Evolutionary conservation across 2,888 invertebrate species (phyloP), one percentile per base, ranked within the genome.

Genomic region (Eupithecia subfuscata): DNA sequence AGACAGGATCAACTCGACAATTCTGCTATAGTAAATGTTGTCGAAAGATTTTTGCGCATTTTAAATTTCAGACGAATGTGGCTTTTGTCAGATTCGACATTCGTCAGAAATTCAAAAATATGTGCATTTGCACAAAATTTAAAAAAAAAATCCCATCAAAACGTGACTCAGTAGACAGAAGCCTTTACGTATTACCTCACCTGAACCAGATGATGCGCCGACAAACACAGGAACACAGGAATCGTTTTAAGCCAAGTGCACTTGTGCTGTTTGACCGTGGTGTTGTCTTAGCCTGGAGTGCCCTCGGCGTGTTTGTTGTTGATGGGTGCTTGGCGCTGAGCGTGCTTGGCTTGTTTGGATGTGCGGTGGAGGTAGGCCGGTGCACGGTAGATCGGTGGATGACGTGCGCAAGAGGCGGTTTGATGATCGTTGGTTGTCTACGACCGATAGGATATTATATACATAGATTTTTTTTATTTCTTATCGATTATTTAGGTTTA

Each of bases 191-290:
- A 70, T 71, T 76, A 74, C 70, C 69, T 70, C 65, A 71, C 68
- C 63, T 75, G 75, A 77, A 78, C 76, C 75, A 81, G 77, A 79
- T 77, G 73, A 71, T 69, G 76, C 76, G 78, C 64, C 34, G 69
- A 25, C 79, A 81, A 81, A 80, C 71, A 79, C 72, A 79, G 76
- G 83, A 86, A 94, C 93, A 93, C 89, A 85, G 88, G 88, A 93
- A 92, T 90, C 89, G 91, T 94, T 94, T 94, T 93, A 93, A 89
- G 85, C 86, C 84, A 82, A 91, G 91, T 84, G 89, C 81, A 84
- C 84, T 87, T 86, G 81, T 40, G 18, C 82, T 89, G 88, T 90
- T 90, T 89, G 85, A 83, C 80, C 80, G 70, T 84, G 87, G 88
- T 90, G 90, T 90, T 88, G 85, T 78, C 78, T 79, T 80, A 78